These are phyloP conservation scores for Amphimedon queenslandica DNA, from an alignment of 37 sponge, comb jelly and placozoan species.

Conservation along the genomic window DNA sequence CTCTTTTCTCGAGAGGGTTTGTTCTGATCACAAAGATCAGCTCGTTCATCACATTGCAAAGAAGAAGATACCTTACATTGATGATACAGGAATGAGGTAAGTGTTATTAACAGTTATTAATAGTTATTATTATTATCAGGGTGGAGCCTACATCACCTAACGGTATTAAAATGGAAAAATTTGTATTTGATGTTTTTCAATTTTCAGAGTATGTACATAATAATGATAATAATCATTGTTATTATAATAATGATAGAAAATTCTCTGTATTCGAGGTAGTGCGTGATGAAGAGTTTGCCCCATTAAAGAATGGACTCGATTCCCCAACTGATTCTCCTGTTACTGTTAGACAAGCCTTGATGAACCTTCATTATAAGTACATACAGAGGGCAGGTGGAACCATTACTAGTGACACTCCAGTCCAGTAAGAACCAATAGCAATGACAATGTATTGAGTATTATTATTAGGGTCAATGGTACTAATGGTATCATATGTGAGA, in stretches of 20 bases:
- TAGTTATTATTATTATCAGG: constrained; percentile 5
- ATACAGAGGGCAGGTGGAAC: constrained; percentile 31
- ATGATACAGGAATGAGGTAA: constrained; percentile 40
- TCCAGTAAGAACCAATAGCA: too few relatives aligned
- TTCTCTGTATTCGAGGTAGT: constrained; percentile 91
- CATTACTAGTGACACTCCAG: neutral
- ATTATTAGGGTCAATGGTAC: constrained; percentile 4
- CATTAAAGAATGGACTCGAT: constrained; percentile 90
- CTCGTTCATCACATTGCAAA: constrained; percentile 85
- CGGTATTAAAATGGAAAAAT: constrained; percentile 98
- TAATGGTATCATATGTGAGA: constrained; percentile 65
- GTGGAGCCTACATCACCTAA: constrained; percentile 60
- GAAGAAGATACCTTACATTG: constrained; percentile 89
- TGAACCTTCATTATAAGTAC: constrained; percentile 82
- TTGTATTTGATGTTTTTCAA: constrained; percentile 98
- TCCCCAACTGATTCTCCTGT: constrained; percentile 83
- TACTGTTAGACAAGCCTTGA: constrained; percentile 65
- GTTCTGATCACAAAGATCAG: constrained; percentile 52
- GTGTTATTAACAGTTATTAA: neutral
- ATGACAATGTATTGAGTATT: constrained; percentile 16
- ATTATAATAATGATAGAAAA: constrained; percentile 13
- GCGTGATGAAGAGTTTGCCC: constrained; percentile 94
- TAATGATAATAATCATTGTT: neutral
- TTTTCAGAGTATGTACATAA: constrained; percentile 73
- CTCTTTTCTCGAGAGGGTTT: constrained; percentile 68